Base-by-base conservation (phyloP, 2,797 vertebrate species). In the Chaunax sp. region DNA sequence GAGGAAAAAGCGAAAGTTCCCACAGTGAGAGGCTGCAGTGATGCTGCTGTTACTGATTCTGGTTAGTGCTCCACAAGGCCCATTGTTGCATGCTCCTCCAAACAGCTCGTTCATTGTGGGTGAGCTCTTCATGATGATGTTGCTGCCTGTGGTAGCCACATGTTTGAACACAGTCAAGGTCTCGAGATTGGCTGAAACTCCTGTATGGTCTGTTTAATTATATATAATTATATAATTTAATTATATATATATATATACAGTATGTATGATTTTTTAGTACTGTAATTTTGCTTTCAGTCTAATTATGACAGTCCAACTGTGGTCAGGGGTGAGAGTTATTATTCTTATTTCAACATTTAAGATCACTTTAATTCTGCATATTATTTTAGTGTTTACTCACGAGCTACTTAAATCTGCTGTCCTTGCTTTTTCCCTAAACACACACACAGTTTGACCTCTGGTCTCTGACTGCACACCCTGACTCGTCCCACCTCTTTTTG, bases 101-200 rank as follows among this genome's bases (percentile, higher is more conserved):
- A 82, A 86, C 47, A 68, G 62, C 65, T 63, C 40, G 20, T 79
- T 86, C 81, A 76, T 86, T 86, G 85, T 79, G 60, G 47, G 25
- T 89, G 88, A 93, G 87, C 87, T 88, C 69, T 82, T 89, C 85
- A 92, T 14, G 28, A 82, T 80, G 66, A 81, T 84, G 78, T 64
- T 55, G 62, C 43, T 75, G 72, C 38, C 61, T 71, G 59, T 78
- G 59, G 51, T 59, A 64, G 52, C 59, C 65, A 26, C 78, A 28
- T 70, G 40, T 69, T 58, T 71, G 47, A 72, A 73, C 50, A 41
- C 80, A 46, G 67, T 67, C 23, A 52, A 72, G 56, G 4, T 74
- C 66, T 50, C 78, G 70, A 74, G 63, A 71, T 80, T 71, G 76
- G 69, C 80, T 80, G 69, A 87, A 68, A 25, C 45, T 41, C 44